These are phyloP conservation scores for Phymastichus coffea DNA, from an alignment of 1,140 invertebrate genomes.

Conservation along the genomic window DNA sequence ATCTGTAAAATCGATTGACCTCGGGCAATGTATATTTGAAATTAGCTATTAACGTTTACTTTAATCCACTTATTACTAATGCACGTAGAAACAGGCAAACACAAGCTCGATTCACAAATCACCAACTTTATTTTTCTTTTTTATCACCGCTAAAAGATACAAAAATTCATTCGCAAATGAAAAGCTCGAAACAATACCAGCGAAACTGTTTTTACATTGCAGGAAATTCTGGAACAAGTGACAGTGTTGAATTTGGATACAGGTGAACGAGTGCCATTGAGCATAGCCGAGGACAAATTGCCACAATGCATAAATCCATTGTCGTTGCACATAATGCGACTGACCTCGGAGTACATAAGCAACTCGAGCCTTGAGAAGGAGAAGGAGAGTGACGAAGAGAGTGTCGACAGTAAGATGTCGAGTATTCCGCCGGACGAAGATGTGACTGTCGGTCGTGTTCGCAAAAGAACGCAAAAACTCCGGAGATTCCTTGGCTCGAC, in stretches of 20 bases:
- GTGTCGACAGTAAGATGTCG: conserved; percentile 74
- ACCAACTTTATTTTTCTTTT: too few species aligned
- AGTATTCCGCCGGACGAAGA: conserved; percentile 62
- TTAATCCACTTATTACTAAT: too few species aligned
- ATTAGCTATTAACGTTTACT: too few species aligned
- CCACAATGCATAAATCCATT: conserved; percentile 86
- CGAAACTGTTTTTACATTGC: too few species aligned
- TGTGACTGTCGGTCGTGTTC: conserved; percentile 51
- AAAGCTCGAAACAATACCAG: too few species aligned
- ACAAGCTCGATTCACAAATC: too few species aligned
- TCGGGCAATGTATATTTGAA: too few species aligned
- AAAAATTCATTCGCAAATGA: too few species aligned
- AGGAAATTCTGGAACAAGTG: conserved; percentile 90
- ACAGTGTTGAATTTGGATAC: conserved; percentile 93
- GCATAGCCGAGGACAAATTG: conserved; percentile 85
- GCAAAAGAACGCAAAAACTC: conserved; percentile 62
- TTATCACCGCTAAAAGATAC: too few species aligned
- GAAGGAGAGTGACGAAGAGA: conserved; percentile 82
- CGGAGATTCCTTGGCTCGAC: conserved; percentile 85
- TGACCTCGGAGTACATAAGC: conserved; percentile 86
- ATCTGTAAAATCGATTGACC: too few species aligned
- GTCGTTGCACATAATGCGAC: conserved; percentile 90
- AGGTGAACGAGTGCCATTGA: conserved; percentile 83
- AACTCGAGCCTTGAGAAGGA: conserved; percentile 73
- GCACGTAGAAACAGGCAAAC: too few species aligned